Base-by-base conservation (phyloP, 1,140 invertebrate species). In the Drosophila azteca region DNA sequence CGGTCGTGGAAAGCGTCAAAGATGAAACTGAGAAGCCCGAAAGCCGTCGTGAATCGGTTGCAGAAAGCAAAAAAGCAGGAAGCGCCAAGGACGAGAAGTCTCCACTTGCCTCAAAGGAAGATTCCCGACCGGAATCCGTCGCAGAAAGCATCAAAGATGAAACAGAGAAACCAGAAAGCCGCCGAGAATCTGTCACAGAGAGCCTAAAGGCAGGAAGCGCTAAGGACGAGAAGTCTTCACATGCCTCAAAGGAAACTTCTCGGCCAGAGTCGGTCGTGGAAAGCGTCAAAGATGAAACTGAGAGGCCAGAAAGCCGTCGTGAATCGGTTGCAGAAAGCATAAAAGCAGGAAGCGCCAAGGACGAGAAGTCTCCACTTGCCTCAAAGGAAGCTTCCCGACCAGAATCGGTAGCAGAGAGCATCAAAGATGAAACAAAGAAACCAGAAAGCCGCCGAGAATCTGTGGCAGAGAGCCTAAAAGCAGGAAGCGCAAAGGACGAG, bases 171-270 rank as follows among this genome's bases (percentile, higher is more conserved):
- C 29, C 29, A 35, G 41, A 71, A 58, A 58, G 29, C 26, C 69
- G 75, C 0, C 73, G 57, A 1, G 63, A 63, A 26, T 81, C 80
- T 13, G 43, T 68, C 3, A 73, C 64, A 1, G 78, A 72, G 31
- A 77, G 73, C 50, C 13, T 51, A 2, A 69, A 71, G 13, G 55
- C 51, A 1, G 68, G 66, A 17, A 75, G 57, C 17, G 15, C 54
- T 11, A 65, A 60, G 11, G 64, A 64, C 7, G 57, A 57, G 0
- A 78, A 75, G 49, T 67, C 71, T 13, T 8, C 24, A 35, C 26
- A 31, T 7, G 43, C 35, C 15, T 71, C 75, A 0, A 61, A 68
- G 8, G 71, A 75, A 20, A 35, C 13, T 6, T 81, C 71, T 2
- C 55, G 61, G 15, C 63, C 60, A 22, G 61, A 17, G 45, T 81